Evolutionary conservation across 2,797 vertebrate species (phyloP), one percentile per base, ranked within the genome.

Genomic region (Myoxocephalus aenaeus): DNA sequence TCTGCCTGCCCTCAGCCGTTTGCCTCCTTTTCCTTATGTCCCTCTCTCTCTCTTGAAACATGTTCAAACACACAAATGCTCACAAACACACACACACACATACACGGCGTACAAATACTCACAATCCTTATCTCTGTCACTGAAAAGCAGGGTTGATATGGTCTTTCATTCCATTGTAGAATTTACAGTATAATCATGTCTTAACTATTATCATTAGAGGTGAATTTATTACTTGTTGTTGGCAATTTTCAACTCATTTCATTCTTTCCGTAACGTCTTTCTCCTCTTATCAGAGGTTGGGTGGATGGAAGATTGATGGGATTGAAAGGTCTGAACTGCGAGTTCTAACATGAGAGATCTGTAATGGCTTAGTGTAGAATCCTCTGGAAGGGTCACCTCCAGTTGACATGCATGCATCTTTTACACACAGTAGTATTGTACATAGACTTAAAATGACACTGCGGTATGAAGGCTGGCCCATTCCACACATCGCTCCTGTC

Each of bases 61-160:
- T 27, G 17, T 73, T 83, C 62, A 77, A 75, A 89, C 83, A 79
- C 82, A 73, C 53, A 75, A 84, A 84, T 62, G 80, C 86, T 89
- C 89, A 91, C 89, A 88, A 50, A 86, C 76, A 87, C 73, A 87
- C 90, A 86, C 90, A 86, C 70, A 91, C 86, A 90, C 84, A 86
- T 46, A 89, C 92, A 90, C 89, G 81, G 85, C 73, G 87, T 93
- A 91, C 83, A 84, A 86, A 87, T 58, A 84, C 90, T 88, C 90
- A 87, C 92, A 87, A 85, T 93, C 90, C 86, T 66, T 86, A 70
- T 81, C 81, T 92, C 86, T 85, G 88, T 91, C 93, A 93, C 92
- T 32, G 89, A 89, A 94, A 93, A 92, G 93, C 94, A 93, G 93
- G 94, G 93, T 94, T 93, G 93, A 93, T 84, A 86, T 0, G 90